Evolutionary conservation across 2,113 vertebrate species (phyloP), one percentile per base, ranked within the genome.

Genomic region (Raja brachyura): DNA sequence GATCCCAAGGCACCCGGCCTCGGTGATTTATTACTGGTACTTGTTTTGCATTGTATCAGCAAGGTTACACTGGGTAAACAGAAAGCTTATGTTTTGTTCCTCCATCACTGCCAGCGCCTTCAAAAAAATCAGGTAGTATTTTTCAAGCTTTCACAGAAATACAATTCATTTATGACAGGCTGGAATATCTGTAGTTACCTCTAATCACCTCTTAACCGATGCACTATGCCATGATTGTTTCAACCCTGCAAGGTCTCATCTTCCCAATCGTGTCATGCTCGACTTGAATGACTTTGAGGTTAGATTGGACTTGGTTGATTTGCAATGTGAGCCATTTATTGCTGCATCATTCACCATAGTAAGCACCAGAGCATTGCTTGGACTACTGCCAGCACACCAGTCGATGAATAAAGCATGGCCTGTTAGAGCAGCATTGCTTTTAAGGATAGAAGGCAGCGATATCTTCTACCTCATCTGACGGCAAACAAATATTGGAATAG

Each of bases 271-370:
- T 31, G 83, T 61, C 59, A 88, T 66, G 54, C 59, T 31, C 14
- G n/a, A 59, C 59, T 66, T 88, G 63, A 88, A 88, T 88, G 83
- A 88, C 28, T 18, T 88, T 63, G 83, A 88, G 83, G 83, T 88
- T 66, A 88, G n/a, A 88, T 88, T 63, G 83, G 59, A n/a, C 59
- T 66, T 88, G 83, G 83, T 88, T 88, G 59, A 63, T 88, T 31
- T 88, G 83, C 83, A 88, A 88, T 20, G 83, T 88, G 83, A 63
- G 59, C 83, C 83, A 66, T 63, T 88, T 88, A 63, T 63, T 63
- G 83, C 59, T 31, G 5, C 0, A 63, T 56, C 83, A 88, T 88
- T 88, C 63, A 56, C 59, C 63, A 63, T 6, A 88, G 59, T 63
- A 63, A 88, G 83, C 59, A 66, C 22, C 20, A 83, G 48, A 18